Conservation (phyloP, 2,797 vertebrate species). For the Aselliscus stoliczkanus region DNA sequence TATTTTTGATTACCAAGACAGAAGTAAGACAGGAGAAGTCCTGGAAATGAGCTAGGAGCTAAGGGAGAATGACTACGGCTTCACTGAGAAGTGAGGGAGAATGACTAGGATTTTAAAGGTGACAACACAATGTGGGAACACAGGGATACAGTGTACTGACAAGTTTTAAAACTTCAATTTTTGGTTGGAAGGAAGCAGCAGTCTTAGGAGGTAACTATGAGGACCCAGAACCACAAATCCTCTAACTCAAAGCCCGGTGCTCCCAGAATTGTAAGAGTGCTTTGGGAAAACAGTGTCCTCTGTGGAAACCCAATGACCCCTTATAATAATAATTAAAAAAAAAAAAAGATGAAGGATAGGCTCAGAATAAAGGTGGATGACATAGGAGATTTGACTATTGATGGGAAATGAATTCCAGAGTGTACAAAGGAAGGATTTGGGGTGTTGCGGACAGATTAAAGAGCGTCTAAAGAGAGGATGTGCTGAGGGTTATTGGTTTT, state of each 20-base stretch:
- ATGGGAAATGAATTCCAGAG: background rate
- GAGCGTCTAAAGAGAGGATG: background rate
- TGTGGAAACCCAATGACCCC: background rate
- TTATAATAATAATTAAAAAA: background rate
- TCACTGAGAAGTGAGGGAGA: background rate
- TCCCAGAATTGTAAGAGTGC: background rate
- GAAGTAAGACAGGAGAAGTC: background rate
- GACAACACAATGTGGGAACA: background rate
- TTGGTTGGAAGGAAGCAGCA: background rate
- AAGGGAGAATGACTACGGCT: background rate
- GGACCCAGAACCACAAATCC: background rate
- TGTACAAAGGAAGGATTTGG: background rate
- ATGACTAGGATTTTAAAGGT: background rate
- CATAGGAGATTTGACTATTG: background rate
- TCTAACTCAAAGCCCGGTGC: background rate
- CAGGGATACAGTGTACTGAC: background rate
- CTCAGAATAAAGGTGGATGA: background rate
- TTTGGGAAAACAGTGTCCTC: background rate
- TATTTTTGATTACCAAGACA: background rate
- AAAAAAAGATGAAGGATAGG: background rate
- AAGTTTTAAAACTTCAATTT: background rate
- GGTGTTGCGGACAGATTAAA: background rate
- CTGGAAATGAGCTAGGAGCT: background rate
- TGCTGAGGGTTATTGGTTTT: background rate
- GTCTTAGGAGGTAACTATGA: background rate